Evolutionary conservation across 2,113 vertebrate species (phyloP), one percentile per base, ranked within the genome.

Genomic region (Myodes glareolus): DNA sequence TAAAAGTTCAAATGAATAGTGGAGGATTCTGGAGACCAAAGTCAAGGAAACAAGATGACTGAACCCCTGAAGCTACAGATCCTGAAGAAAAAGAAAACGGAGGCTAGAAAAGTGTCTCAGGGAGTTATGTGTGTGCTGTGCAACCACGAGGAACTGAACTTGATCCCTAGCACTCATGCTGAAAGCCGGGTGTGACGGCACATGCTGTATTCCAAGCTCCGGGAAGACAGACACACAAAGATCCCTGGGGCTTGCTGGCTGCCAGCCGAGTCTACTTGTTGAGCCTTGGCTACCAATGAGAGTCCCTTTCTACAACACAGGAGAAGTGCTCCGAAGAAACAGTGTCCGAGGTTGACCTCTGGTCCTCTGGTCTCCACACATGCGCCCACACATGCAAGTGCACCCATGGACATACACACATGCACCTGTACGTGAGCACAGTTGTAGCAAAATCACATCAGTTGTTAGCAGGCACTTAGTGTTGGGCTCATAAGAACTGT

Each of bases 41-140:
- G 58, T 95, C n/a, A 93, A 42, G 36, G 75, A 82, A 96, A 88
- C 84, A 80, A 78, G 75, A 67, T 86, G 80, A 65, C 76, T 58
- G 19, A 70, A 95, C 23, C 29, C 39, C 90, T n/a, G 21, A 92
- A 94, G 33, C 55, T 78, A 9, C 13, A 88, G 47, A 7, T 75
- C 33, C 77, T 91, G 0, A 88, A 86, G 61, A 45, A 85, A 39
- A 55, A n/a, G 33, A 82, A 42, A 29, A 7, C 5, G 31, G 61
- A 21, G 42, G 63, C 61, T 47, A 31, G 63, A 67, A n/a, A 86
- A 3, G 31, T 21, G 39, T 29, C 29, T 6, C 82, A 4, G 17
- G 21, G 13, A 33, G 61, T 65, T 27, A 45, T 6, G 77, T 67
- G 27, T 47, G 29, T 13, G 61, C 61, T 42, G 16, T 47, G 39